Percentiles rank a stretch among this genome's conserved stretches.
Conservation (phyloP, 1,140 invertebrate species). For the Luehdorfia chinensis region DNA sequence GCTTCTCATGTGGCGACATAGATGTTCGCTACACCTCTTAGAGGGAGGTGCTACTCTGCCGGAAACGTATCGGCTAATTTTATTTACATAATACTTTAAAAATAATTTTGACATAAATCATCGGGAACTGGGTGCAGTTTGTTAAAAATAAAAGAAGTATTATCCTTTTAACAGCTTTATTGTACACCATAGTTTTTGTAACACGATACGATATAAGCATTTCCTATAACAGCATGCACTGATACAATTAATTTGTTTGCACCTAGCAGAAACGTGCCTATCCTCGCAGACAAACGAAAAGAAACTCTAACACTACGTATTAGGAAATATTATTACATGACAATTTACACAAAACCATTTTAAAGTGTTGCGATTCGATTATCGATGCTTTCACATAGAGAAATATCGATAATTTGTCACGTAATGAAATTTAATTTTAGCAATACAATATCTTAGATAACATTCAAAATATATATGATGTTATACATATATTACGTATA, state of each 20-base stretch:
- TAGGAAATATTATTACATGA: conserved; percentile 7
- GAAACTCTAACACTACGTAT: not conserved
- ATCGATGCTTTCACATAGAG: not conserved
- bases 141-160: conserved; percentile 41
- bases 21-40: no score
- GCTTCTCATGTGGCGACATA: no score
- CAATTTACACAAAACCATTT: not conserved
- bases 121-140: no score
- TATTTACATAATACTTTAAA: no score
- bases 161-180: conserved; percentile 58
- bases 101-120: no score
- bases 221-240: conserved; percentile 46
- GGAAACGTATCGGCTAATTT: no score
- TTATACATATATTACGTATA: conserved; percentile 8
- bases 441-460: conserved; percentile 1
- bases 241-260: not conserved
- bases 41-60: no score
- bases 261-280: conserved; percentile 6
- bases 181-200: conserved; percentile 58
- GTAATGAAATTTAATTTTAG: not conserved
- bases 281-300: conserved; percentile 1
- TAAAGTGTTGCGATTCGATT: not conserved
- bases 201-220: conserved; percentile 62
- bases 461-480: not conserved
- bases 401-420: not conserved